phyloP scores from a whole-genome alignment of 2,113 vertebrate species.

The Reinhardtius hippoglossoides region DNA sequence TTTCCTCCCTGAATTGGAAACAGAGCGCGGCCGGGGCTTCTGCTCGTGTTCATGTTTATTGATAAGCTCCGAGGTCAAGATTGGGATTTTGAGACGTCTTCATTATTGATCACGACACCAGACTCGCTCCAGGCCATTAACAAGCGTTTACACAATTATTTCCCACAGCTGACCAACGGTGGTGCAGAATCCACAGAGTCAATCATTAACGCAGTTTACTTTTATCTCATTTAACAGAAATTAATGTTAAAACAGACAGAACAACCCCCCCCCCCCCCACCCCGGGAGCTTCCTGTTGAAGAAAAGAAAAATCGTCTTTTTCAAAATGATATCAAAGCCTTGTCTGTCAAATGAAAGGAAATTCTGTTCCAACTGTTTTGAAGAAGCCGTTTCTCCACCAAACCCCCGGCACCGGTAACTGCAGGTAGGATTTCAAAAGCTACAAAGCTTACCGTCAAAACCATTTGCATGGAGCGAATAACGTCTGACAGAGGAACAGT shows the following conservation, averaged over 20 bases:
- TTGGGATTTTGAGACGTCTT: conserved; percentile 35
- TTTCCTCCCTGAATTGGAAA: not conserved
- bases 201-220: conserved; percentile 19
- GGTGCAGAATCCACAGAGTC: not conserved
- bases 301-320: conserved; percentile 15
- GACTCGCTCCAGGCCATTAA: conserved; percentile 16
- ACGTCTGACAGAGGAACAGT: not conserved
- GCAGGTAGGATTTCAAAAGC: conserved; percentile 35
- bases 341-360: conserved; percentile 28
- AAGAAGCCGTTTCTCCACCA: not conserved
- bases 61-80: conserved; percentile 25
- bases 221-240: conserved; percentile 5
- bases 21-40: not conserved
- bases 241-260: conserved; percentile 33
- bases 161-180: not conserved
- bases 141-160: not conserved
- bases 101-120: conserved; percentile 46
- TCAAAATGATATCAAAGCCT: conserved; percentile 29
- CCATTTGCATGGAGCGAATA: conserved; percentile 9
- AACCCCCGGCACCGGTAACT: not conserved
- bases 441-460: conserved; percentile 26
- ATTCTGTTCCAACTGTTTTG: conserved; percentile 10
- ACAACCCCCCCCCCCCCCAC: not conserved
- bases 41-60: conserved; percentile 17
- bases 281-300: not conserved